These are phyloP conservation scores for Hippocampus comes DNA, from an alignment of 2,113 vertebrate species.

Conservation along the genomic window DNA sequence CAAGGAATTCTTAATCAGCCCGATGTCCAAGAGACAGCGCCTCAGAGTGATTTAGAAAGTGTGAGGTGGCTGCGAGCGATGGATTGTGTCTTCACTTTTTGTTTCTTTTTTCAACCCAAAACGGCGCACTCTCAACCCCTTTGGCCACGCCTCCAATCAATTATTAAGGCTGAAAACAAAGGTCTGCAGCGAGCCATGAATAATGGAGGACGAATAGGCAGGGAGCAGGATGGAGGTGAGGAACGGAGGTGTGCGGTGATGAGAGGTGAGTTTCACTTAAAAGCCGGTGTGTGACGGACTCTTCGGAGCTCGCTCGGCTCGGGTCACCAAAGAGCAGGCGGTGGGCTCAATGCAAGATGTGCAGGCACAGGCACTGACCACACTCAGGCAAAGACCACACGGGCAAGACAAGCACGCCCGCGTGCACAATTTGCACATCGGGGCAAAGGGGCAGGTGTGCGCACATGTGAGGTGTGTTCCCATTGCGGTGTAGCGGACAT, in stretches of 20 bases:
- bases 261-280: slow-evolving; percentile 44
- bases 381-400: background rate
- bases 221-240: slow-evolving; percentile 51
- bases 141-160: slow-evolving; percentile 60
- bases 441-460: slow-evolving; percentile 16
- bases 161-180: slow-evolving; percentile 70
- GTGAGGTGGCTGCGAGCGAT: slow-evolving; percentile 2
- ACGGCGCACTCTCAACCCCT: slow-evolving; percentile 33
- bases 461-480: slow-evolving; percentile 25
- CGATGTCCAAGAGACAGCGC: background rate
- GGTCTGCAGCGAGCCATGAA: slow-evolving; percentile 62
- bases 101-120: slow-evolving; percentile 26
- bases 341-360: slow-evolving; percentile 27
- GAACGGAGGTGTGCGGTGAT: slow-evolving; percentile 45
- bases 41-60: slow-evolving; percentile 24
- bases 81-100: slow-evolving; percentile 8
- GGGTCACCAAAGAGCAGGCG: slow-evolving; percentile 25
- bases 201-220: slow-evolving; percentile 64
- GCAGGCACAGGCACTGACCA: background rate
- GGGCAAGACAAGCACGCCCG: background rate
- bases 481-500: slow-evolving; percentile 13
- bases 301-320: slow-evolving; percentile 37
- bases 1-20: slow-evolving; percentile 49
- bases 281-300: slow-evolving; percentile 41
- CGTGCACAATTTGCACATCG: background rate